Evolutionary conservation across 2,888 invertebrate genomes (phyloP).

Genomic region (Parelbella ahira): DNA sequence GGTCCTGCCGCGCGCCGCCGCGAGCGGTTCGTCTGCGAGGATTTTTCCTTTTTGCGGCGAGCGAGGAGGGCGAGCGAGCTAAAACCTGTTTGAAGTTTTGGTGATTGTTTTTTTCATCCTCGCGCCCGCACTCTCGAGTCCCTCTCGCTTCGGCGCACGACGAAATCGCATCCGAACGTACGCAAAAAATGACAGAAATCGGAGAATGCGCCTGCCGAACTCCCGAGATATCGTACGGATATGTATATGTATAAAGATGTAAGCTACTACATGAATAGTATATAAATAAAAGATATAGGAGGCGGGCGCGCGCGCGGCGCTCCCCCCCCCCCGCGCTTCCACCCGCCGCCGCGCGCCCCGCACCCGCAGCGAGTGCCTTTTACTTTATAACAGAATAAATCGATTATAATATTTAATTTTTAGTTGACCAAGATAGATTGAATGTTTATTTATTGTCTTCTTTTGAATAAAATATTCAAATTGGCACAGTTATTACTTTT

Average conservation of each 20-base stretch:
- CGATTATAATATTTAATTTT: slow-evolving; percentile 75
- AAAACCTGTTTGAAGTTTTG: slow-evolving; percentile 72
- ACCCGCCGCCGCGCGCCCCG: slow-evolving; percentile 26
- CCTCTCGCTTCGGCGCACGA: slow-evolving; percentile 46
- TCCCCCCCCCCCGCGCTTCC: slow-evolving; percentile 33
- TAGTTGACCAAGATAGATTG: slow-evolving; percentile 76
- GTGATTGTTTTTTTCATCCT: slow-evolving; percentile 72
- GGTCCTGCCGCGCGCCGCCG: slow-evolving; percentile 43
- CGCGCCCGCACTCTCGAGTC: slow-evolving; percentile 44
- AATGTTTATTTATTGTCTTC: slow-evolving; percentile 78
- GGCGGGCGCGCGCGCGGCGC: slow-evolving; percentile 41
- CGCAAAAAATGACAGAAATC: slow-evolving; percentile 56
- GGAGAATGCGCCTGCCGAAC: slow-evolving; percentile 56
- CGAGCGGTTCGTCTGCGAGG: slow-evolving; percentile 51
- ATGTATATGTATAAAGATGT: slow-evolving; percentile 55
- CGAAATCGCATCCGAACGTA: slow-evolving; percentile 47
- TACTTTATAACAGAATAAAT: slow-evolving; percentile 70
- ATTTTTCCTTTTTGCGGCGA: slow-evolving; percentile 67
- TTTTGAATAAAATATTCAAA: slow-evolving; percentile 75
- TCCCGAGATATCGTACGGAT: slow-evolving; percentile 56
- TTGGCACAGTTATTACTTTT: slow-evolving; percentile 77
- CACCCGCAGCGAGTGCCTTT: slow-evolving; percentile 66
- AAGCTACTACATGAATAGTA: slow-evolving; percentile 41
- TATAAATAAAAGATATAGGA: slow-evolving; percentile 50
- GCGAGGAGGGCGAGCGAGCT: slow-evolving; percentile 60